Evolutionary conservation across 2,113 vertebrate genomes (phyloP).

Genomic region (Columba livia): DNA sequence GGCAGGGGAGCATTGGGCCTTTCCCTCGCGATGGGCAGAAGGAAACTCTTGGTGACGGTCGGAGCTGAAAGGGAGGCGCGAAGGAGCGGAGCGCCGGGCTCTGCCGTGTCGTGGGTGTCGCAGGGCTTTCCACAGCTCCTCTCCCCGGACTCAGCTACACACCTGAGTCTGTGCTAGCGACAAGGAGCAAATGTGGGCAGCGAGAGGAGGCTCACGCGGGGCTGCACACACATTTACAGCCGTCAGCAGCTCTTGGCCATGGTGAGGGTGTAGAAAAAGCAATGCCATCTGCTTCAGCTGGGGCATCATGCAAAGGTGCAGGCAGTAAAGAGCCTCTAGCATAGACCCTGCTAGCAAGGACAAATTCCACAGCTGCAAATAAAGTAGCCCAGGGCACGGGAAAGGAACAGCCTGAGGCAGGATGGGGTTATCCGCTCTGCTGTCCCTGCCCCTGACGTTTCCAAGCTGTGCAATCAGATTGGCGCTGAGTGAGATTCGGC

Average conservation of each 20-base stretch:
- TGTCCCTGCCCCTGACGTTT: not conserved
- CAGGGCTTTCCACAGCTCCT: not conserved
- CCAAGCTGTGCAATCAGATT: not conserved
- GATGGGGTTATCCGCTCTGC: not conserved
- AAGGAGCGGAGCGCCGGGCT: not conserved
- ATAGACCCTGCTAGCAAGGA: not conserved
- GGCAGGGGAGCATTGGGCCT: not conserved
- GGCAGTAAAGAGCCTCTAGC: not conserved
- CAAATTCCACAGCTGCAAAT: not conserved
- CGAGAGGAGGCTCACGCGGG: rapidly evolving
- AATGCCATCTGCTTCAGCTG: not conserved
- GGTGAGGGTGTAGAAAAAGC: not conserved
- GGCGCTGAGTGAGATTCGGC: not conserved
- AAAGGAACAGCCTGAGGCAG: rapidly evolving
- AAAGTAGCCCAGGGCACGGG: not conserved
- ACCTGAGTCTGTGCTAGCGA: not conserved
- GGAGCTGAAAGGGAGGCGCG: not conserved
- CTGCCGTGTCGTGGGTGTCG: not conserved
- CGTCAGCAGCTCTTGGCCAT: not conserved
- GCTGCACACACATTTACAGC: not conserved
- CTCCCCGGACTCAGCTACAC: not conserved
- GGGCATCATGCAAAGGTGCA: not conserved
- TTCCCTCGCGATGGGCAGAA: not conserved
- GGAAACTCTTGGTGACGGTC: not conserved
- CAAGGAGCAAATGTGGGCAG: not conserved